Percentiles rank a stretch among this genome's conserved stretches.
phyloP scores from a whole-genome alignment of 2,888 invertebrate genomes.

The Hedya salicella region DNA sequence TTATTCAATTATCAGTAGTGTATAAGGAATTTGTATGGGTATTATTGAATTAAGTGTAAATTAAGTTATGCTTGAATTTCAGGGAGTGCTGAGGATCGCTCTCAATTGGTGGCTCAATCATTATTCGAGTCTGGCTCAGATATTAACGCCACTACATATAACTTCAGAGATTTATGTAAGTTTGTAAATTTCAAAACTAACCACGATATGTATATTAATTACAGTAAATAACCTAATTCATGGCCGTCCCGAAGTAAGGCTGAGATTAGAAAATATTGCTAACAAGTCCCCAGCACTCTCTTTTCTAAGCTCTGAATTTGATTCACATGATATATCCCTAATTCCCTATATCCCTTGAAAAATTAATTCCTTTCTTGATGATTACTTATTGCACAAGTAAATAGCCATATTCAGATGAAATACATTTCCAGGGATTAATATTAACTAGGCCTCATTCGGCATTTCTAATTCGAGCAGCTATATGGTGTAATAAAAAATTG shows the following conservation, averaged over 20 bases:
- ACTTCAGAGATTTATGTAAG: conserved; percentile 76
- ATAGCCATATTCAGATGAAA: too few species aligned
- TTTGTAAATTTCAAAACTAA: conserved; percentile 39
- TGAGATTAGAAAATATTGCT: neutral
- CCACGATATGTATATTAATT: neutral
- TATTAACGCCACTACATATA: conserved; percentile 67
- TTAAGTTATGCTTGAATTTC: conserved; percentile 69
- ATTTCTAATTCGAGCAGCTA: too few species aligned
- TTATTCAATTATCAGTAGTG: conserved; percentile 55
- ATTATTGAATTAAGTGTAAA: conserved; percentile 64
- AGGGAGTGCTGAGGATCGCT: conserved; percentile 77
- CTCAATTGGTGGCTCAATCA: conserved; percentile 83
- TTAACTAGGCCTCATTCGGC: too few species aligned
- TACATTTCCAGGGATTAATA: too few species aligned
- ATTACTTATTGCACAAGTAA: too few species aligned
- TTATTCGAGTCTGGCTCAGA: conserved; percentile 83
- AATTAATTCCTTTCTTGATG: neutral
- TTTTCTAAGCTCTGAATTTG: neutral
- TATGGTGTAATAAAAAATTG: too few species aligned
- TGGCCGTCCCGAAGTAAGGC: too few species aligned
- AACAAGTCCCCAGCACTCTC: neutral
- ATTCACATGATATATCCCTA: neutral
- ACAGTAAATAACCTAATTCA: neutral
- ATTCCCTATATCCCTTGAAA: neutral
- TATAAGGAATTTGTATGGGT: conserved; percentile 26